phyloP scores from a whole-genome alignment of 2,113 vertebrate genomes.

The Saguinus midas region DNA sequence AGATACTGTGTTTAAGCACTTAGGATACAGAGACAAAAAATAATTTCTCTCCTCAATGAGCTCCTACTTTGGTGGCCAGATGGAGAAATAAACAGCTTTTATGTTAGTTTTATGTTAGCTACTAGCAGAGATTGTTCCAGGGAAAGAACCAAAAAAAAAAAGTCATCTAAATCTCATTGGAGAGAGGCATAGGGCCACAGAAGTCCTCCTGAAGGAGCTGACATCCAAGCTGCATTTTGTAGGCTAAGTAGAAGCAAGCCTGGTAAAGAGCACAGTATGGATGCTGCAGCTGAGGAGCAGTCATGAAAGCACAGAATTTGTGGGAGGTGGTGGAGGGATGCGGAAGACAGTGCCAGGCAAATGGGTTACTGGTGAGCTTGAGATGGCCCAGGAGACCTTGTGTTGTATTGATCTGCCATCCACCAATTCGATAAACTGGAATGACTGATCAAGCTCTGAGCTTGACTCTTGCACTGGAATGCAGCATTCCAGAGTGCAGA shows the following conservation, averaged over 20 bases:
- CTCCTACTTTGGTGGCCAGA: not conserved
- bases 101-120: not conserved
- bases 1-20: not conserved
- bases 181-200: not conserved
- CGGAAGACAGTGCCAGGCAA: not conserved
- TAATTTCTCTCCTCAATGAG: not conserved
- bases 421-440: not conserved
- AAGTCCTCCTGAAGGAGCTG: not conserved
- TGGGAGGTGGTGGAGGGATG: too few species aligned
- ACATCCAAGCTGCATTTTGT: not conserved
- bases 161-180: not conserved
- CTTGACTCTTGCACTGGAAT: not conserved
- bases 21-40: not conserved
- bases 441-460: not conserved
- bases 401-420: too few species aligned
- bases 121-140: not conserved
- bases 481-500: not conserved
- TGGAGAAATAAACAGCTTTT: not conserved
- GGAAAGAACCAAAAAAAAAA: not conserved
- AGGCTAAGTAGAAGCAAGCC: not conserved
- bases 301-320: not conserved
- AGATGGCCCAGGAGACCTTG: not conserved
- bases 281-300: not conserved
- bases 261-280: rapidly evolving
- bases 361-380: not conserved